A percentile compares a stretch with the other conserved stretches of the same genome.
Evolutionary conservation across 2,113 vertebrate genomes (phyloP).

Genomic region (Cryptotis parvus): DNA sequence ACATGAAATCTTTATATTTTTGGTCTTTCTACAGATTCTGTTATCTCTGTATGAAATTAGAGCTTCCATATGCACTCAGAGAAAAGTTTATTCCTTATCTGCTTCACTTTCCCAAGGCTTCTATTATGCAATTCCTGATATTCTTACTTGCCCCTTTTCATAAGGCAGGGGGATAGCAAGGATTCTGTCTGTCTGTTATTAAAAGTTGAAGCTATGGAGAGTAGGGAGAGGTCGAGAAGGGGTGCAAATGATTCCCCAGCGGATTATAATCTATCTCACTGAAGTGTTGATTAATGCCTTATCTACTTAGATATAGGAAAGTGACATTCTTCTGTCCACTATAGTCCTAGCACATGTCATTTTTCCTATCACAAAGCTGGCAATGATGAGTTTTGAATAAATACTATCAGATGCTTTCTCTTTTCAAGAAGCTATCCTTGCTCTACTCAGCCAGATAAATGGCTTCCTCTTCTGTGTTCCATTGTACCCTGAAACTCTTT

Average conservation of each 20-base stretch:
- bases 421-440: slow-evolving; percentile 30
- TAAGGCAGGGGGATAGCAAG: not conserved
- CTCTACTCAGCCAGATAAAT: not conserved
- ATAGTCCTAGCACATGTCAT: not conserved
- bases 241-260: not conserved
- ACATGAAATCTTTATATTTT: slow-evolving; percentile 50
- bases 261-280: not conserved
- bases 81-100: slow-evolving; percentile 58
- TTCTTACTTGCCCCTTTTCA: slow-evolving; percentile 40
- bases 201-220: not conserved
- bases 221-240: not conserved
- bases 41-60: not conserved
- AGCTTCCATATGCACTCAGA: slow-evolving; percentile 37
- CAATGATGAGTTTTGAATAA: slow-evolving; percentile 9
- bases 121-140: slow-evolving; percentile 35
- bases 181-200: not conserved
- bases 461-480: not conserved
- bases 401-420: not conserved
- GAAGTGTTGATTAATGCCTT: not conserved
- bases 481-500: rapidly evolving
- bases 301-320: not conserved
- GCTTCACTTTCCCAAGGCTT: slow-evolving; percentile 52
- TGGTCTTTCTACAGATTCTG: not conserved
- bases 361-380: not conserved
- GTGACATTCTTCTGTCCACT: not conserved